Evolutionary conservation across 2,888 invertebrate species (phyloP), one percentile per base, ranked within the genome.

Genomic region (Caenorhabditis sp.): DNA sequence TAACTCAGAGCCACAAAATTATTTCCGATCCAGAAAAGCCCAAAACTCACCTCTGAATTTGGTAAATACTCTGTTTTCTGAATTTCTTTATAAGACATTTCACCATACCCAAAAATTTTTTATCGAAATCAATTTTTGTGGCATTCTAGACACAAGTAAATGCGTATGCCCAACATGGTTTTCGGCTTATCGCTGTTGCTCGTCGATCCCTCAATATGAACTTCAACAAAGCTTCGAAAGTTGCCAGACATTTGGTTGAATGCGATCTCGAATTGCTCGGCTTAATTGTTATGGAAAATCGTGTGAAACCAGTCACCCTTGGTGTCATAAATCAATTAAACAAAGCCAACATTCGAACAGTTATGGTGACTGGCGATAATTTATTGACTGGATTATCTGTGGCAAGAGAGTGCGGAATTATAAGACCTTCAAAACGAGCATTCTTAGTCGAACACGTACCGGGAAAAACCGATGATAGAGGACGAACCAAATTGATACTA

Each of bases 341-440:
- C 61, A 83, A 92, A n/a, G 97, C 99, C 0, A 91, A 93, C 83
- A 94, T 99, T 50, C 87, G 89, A 17, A 82, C 83, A 6, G 81
- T 88, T 4, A 99, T 99, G 97, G 94, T 97, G 8, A 99, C 97
- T 27, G 97, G 90, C 63, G 95, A 96, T 88, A 95, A 95, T 89
- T 92, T 95, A 86, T 92, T 94, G 90, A 95, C 95, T 1, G 95
- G 95, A 0, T 91, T 95, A 85, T 93, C 94, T 78, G 95, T 96
- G 55, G 95, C 94, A 0, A 91, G 93, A 74, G 94, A 95, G 79
- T 95, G 95, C 87, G 92, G 91, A 61, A 87, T 86, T 55, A 84
- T 86, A 27, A 66, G 84, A 23, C 83, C 85, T 6, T 71, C 77
- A 50, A 83, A 83, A 60, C 60, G 82, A 53, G 81, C 85, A 5